phyloP scores from a whole-genome alignment of 2,113 vertebrate genomes.

The Egretta garzetta region DNA sequence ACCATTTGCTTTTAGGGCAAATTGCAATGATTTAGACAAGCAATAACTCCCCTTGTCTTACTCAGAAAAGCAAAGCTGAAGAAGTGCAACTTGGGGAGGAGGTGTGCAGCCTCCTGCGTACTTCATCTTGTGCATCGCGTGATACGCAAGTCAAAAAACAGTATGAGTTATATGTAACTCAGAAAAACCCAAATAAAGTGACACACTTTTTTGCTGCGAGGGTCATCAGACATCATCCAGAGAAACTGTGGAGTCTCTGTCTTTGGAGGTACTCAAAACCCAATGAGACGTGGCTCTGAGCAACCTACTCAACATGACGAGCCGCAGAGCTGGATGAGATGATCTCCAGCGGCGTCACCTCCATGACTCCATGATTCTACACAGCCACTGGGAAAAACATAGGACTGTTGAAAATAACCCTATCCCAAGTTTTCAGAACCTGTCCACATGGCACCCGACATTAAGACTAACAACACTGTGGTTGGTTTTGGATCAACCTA shows the following conservation, averaged over 20 bases:
- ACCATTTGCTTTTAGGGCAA: neutral
- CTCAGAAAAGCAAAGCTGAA: neutral
- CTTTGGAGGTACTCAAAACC: neutral
- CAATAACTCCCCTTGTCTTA: neutral
- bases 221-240: neutral
- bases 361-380: neutral
- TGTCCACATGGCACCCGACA: neutral
- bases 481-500: neutral
- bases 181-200: neutral
- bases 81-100: neutral
- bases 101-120: neutral
- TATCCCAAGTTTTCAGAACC: neutral
- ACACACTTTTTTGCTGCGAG: neutral
- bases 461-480: neutral
- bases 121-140: neutral
- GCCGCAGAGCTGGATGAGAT: neutral
- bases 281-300: fast-evolving
- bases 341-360: neutral
- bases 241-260: neutral
- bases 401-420: neutral
- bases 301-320: neutral
- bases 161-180: neutral
- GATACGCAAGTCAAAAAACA: neutral
- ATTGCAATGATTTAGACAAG: neutral
- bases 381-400: neutral